Evolutionary conservation across 2,797 vertebrate species (phyloP).

Genomic region (Tachyglossus aculeatus): DNA sequence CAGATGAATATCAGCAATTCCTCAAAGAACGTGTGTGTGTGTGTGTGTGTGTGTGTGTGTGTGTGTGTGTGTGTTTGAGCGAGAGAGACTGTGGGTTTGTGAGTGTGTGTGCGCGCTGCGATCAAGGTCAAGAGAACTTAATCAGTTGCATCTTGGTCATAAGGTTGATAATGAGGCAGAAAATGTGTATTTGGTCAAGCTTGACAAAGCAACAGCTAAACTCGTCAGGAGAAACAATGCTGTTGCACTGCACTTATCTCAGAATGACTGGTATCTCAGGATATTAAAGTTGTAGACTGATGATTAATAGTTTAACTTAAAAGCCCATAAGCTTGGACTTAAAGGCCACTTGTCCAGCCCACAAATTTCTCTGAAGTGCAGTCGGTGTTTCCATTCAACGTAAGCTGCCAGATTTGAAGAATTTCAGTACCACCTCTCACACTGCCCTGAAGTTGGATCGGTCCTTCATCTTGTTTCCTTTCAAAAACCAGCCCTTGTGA

Average conservation of each 20-base stretch:
- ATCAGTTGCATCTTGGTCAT: neutral
- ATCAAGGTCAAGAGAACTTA: neutral
- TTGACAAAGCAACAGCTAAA: neutral
- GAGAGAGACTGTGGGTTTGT: no score
- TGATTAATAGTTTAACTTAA: neutral
- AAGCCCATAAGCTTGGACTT: neutral
- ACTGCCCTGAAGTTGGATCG: neutral
- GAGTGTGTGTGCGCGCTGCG: neutral
- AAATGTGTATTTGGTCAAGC: neutral
- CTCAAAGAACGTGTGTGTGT: no score
- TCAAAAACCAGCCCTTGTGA: conserved; percentile 5
- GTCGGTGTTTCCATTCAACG: neutral
- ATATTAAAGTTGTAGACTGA: no score
- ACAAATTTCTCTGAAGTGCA: conserved; percentile 7
- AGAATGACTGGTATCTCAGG: neutral
- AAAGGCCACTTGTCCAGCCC: neutral
- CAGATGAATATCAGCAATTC: neutral
- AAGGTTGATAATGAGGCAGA: conserved; percentile 7
- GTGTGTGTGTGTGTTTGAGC: no score
- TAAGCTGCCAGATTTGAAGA: neutral
- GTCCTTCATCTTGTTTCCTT: neutral
- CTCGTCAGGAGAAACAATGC: neutral
- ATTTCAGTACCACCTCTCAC: neutral
- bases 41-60: no score
- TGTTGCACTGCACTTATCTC: neutral